A percentile compares a stretch with the other conserved stretches of the same genome.
These are phyloP conservation scores for Rotaria socialis DNA, from an alignment of 2,888 invertebrate species.

Conservation along the genomic window DNA sequence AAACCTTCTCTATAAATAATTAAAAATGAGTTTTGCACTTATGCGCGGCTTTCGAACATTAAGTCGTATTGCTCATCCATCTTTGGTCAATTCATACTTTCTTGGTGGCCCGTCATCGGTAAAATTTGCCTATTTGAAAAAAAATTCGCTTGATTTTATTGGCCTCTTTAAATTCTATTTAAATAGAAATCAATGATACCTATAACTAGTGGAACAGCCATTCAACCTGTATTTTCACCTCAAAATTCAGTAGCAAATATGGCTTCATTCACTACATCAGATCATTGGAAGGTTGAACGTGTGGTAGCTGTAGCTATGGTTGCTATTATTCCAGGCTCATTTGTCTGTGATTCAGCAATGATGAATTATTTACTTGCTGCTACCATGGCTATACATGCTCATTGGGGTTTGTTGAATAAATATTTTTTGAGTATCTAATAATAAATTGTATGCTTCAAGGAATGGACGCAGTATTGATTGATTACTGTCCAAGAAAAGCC, in stretches of 20 bases:
- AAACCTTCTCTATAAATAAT: not conserved
- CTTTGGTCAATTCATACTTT: constrained; percentile 28
- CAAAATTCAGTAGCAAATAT: not conserved
- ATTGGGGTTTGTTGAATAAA: constrained; percentile 42
- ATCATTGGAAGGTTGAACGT: constrained; percentile 44
- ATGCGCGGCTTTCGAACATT: constrained; percentile 13
- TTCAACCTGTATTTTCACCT: not conserved
- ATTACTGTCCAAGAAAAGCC: constrained; percentile 28
- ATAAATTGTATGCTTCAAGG: constrained; percentile 1
- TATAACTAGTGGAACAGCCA: not conserved
- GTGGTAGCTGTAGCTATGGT: constrained; percentile 40
- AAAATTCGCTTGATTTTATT: not conserved
- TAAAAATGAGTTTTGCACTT: not conserved
- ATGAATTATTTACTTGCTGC: constrained; percentile 43
- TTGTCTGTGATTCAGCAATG: constrained; percentile 30
- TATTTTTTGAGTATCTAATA: not conserved
- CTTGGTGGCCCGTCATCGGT: not conserved
- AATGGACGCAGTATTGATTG: constrained; percentile 5
- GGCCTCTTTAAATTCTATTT: not conserved
- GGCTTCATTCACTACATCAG: not conserved
- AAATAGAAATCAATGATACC: constrained; percentile 13
- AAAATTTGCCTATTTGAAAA: not conserved
- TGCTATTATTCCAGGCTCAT: constrained; percentile 42
- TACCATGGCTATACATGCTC: constrained; percentile 40
- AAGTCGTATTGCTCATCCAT: constrained; percentile 14